Evolutionary conservation across 2,888 invertebrate genomes (phyloP).

Genomic region (Biston stratarius): DNA sequence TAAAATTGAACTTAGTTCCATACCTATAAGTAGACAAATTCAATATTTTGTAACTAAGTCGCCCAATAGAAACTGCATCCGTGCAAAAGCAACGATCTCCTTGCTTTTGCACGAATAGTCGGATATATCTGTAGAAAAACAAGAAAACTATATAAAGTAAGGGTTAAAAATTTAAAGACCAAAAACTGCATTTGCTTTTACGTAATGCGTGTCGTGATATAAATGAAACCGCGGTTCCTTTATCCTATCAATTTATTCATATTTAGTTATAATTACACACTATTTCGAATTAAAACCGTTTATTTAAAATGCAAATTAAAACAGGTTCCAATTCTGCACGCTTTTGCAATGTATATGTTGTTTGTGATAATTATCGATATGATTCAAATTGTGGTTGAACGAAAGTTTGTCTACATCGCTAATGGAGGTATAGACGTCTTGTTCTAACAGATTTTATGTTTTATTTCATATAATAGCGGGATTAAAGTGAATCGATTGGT

Average conservation of each 20-base stretch:
- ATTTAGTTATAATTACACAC: slow-evolving; percentile 9
- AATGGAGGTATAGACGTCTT: slow-evolving; percentile 19
- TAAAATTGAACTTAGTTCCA: too few relatives aligned
- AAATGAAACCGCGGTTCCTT: slow-evolving; percentile 1
- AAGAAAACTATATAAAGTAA: too few relatives aligned
- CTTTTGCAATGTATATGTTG: slow-evolving; percentile 22
- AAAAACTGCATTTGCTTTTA: neutral
- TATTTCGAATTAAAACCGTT: slow-evolving; percentile 24
- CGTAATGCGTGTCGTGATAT: neutral
- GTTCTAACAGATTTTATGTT: slow-evolving; percentile 10
- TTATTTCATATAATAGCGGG: slow-evolving; percentile 15
- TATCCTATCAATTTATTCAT: slow-evolving; percentile 21
- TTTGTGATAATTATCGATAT: slow-evolving; percentile 10
- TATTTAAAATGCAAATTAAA: slow-evolving; percentile 19
- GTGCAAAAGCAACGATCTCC: too few relatives aligned
- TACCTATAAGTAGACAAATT: too few relatives aligned
- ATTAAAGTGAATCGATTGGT: slow-evolving; percentile 16
- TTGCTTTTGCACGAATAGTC: too few relatives aligned
- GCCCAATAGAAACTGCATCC: too few relatives aligned
- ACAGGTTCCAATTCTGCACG: slow-evolving; percentile 29
- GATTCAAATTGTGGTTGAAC: slow-evolving; percentile 22
- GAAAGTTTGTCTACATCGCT: slow-evolving; percentile 30
- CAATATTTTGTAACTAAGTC: too few relatives aligned
- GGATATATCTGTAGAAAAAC: too few relatives aligned
- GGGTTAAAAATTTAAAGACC: neutral